Evolutionary conservation across 2,797 vertebrate species (phyloP), one percentile per base, ranked within the genome.

Genomic region (Geotrypetes seraphini): DNA sequence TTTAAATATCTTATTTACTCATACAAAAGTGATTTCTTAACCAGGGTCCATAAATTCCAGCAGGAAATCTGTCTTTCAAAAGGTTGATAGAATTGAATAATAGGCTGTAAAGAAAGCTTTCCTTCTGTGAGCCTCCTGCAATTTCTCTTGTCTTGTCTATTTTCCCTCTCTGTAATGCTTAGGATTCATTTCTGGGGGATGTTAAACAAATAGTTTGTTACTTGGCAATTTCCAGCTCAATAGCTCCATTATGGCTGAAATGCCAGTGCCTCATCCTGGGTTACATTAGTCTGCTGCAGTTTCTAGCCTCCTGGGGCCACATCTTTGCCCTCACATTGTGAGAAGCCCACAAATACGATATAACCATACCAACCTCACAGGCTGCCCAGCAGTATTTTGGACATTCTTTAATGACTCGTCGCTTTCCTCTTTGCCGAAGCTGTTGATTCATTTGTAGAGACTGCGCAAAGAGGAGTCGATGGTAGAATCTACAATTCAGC

Each of bases 221-320:
- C 46, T 50, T 52, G 73, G 37, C 21, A 20, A 52, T 42, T 62
- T 71, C 47, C 51, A 47, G 43, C 19, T 56, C 25, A 39, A 28
- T 24, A 31, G 46, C 18, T 47, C 19, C 15, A 25, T 9, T 22
- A 8, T 12, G 19, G 10, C 36, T 42, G 38, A 13, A 35, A 47
- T 61, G 31, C 10, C 33, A 28, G 19, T 16, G 22, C n/a, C 43
- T 53, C 44, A 43, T 40, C 37, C 39, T 44, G 25, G 16, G 16
- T 7, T 33, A 49, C 15, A 15, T 36, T 21, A 36, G 25, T 30
- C 12, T 3, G 1, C 11, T 28, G 34, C 37, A 50, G 34, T 24
- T 11, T 10, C 19, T 37, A 22, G 36, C 35, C 28, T 61, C 41
- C 22, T 19, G 7, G 22, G 33, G 12, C 19, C 22, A 37, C 28